These are phyloP conservation scores for Brenthis ino DNA, from an alignment of 2,888 invertebrate species.

Conservation along the genomic window DNA sequence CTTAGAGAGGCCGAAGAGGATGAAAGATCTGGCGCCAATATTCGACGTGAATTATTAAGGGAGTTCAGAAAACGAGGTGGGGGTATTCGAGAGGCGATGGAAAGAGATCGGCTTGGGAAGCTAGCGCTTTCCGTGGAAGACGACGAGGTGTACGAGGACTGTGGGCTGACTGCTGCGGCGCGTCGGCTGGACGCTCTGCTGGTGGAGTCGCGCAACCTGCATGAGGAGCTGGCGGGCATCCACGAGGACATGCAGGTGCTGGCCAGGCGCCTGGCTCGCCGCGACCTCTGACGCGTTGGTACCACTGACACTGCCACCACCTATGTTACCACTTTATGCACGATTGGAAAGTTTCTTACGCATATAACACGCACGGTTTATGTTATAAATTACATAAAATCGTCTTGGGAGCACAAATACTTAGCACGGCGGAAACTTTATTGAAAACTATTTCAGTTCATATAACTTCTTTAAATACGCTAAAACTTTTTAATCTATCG, in stretches of 20 bases:
- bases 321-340: constrained; percentile 30
- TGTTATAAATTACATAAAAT: constrained; percentile 17
- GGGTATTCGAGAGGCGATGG: constrained; percentile 58
- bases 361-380: constrained; percentile 30
- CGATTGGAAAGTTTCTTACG: constrained; percentile 23
- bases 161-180: constrained; percentile 64
- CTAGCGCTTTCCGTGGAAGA: constrained; percentile 74
- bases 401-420: background rate
- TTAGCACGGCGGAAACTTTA: background rate
- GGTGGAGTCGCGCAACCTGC: constrained; percentile 71
- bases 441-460: background rate
- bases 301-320: constrained; percentile 53
- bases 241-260: constrained; percentile 81
- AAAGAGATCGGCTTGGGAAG: constrained; percentile 68
- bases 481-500: no score
- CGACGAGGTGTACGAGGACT: constrained; percentile 58
- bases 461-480: background rate
- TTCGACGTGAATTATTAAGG: constrained; percentile 50
- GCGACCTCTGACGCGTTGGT: constrained; percentile 73
- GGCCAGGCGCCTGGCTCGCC: constrained; percentile 69
- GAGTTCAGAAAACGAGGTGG: constrained; percentile 57
- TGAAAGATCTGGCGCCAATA: constrained; percentile 49
- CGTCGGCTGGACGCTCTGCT: constrained; percentile 70
- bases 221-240: constrained; percentile 74
- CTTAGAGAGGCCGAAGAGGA: constrained; percentile 69